A percentile compares a stretch with the other conserved stretches of the same genome.
Evolutionary conservation across 2,113 vertebrate genomes (phyloP).

Genomic region (Sula dactylatra): DNA sequence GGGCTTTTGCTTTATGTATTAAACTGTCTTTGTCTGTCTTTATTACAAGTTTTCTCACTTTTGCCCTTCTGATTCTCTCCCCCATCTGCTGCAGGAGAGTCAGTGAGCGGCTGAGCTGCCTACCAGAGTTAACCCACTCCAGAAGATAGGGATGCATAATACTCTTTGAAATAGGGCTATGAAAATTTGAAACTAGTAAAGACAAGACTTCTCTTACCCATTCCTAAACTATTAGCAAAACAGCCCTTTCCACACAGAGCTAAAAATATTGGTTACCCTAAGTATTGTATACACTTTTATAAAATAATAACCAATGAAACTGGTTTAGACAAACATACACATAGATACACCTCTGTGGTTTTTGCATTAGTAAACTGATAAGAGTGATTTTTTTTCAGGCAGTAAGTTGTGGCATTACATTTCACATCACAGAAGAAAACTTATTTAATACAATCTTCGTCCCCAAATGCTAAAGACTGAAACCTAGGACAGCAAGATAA

Average conservation of each 20-base stretch:
- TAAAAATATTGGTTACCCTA: background rate
- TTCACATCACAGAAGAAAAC: slow-evolving; percentile 2
- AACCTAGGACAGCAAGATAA: background rate
- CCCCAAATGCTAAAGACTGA: background rate
- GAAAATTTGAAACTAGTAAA: background rate
- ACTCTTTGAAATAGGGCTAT: background rate
- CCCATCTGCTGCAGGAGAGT: fast-evolving
- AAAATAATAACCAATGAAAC: background rate
- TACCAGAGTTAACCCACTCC: background rate
- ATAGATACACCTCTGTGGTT: background rate
- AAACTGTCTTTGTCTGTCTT: background rate
- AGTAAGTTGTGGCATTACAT: background rate
- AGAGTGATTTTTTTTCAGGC: background rate
- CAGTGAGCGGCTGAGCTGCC: background rate
- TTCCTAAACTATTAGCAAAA: background rate
- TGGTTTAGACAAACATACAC: background rate
- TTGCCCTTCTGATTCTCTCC: background rate
- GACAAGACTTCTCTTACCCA: background rate
- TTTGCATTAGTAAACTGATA: background rate
- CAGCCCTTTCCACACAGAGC: background rate
- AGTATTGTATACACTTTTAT: background rate
- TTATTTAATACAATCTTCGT: background rate
- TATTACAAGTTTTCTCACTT: background rate
- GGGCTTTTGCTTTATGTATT: background rate
- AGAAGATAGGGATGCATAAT: background rate